Evolutionary conservation across 2,797 vertebrate species (phyloP).

Genomic region (Acanthornis magna): DNA sequence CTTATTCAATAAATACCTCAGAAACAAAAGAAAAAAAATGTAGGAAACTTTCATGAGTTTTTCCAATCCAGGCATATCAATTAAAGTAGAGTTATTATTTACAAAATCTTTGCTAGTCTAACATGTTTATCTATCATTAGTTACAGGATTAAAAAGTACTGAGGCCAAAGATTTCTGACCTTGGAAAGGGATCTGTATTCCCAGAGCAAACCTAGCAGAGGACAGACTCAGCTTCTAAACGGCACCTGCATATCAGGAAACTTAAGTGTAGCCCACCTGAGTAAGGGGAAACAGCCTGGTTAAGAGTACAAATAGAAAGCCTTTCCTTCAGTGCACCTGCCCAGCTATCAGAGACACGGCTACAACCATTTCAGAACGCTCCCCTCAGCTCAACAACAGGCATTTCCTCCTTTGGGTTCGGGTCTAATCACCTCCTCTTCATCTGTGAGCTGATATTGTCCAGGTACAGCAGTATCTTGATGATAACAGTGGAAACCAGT

Average conservation of each 20-base stretch:
- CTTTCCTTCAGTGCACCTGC: neutral
- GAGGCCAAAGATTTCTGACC: neutral
- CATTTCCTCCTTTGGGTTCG: neutral
- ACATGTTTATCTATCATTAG: neutral
- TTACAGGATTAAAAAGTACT: neutral
- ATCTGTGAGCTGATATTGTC: neutral
- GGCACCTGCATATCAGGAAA: neutral
- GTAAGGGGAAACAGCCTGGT: neutral
- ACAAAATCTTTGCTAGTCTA: neutral
- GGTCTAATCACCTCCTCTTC: neutral
- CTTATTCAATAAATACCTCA: neutral
- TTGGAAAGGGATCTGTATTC: neutral
- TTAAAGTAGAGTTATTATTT: neutral
- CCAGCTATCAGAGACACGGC: rapidly evolving
- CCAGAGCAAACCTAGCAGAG: neutral
- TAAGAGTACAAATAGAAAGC: neutral
- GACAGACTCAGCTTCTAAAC: neutral
- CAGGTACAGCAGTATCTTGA: neutral
- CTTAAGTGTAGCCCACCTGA: neutral
- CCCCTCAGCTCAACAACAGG: neutral
- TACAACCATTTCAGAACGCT: rapidly evolving
- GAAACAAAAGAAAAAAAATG: neutral
- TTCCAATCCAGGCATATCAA: neutral
- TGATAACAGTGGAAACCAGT: neutral
- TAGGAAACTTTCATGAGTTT: neutral